Conservation (phyloP, 2,113 vertebrate genomes). For the Otolemur garnettii region DNA sequence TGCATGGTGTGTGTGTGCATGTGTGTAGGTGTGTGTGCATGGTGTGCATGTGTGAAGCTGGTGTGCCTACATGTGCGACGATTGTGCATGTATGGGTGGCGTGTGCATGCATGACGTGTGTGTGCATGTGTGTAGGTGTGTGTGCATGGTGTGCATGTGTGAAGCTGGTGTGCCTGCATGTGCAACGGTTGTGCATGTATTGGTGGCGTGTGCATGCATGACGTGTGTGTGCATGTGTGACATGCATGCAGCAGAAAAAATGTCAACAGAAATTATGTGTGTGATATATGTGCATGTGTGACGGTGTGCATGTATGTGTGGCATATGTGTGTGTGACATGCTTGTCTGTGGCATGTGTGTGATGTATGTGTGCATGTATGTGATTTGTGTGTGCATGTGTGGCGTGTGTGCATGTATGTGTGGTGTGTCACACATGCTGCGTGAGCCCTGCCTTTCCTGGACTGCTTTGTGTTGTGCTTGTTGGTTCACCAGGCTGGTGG, state of each 20-base stretch:
- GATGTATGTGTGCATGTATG: not conserved
- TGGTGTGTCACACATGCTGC: no score
- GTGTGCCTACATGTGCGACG: no score
- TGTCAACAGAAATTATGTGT: no score
- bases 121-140: not conserved
- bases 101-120: not conserved
- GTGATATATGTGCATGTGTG: no score
- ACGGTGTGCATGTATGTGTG: no score
- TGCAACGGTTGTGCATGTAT: not conserved
- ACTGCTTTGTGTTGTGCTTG: not conserved
- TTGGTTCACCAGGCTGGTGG: not conserved
- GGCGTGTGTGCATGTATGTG: no score
- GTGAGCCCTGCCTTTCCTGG: not conserved
- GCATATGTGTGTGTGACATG: no score
- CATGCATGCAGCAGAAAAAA: no score
- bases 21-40: not conserved
- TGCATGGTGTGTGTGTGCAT: not conserved
- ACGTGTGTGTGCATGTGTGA: no score
- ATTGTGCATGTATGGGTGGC: accelerated
- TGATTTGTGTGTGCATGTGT: not conserved
- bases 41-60: not conserved
- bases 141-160: not conserved
- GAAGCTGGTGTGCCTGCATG: not conserved
- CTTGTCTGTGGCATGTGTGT: no score
- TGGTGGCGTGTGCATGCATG: accelerated